Base-by-base conservation (phyloP, 1,140 invertebrate species). In the Mycetomoellerius zeteki region DNA sequence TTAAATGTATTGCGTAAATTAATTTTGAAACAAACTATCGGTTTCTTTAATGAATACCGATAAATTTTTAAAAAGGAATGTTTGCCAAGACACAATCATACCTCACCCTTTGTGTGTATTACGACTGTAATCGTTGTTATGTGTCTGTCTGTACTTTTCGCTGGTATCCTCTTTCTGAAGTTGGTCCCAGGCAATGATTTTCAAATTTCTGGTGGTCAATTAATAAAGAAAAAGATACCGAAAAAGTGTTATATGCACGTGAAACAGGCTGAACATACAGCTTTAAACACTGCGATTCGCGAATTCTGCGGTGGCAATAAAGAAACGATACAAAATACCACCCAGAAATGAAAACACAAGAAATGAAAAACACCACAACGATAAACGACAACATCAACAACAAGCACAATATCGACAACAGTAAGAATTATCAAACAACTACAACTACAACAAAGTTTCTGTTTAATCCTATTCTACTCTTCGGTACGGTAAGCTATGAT, bases 91-190 rank as follows among this genome's bases (percentile, higher is more conserved):
- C 54, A 73, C 52, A 24, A 60, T 21, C 54, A 84, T 84, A 60
- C 54, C 80, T 73, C 12, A 60, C 19, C 54, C 37, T 82, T 7
- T 47, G 27, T 80, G n/a, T 80, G 47, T 50, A n/a, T 50, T 82
- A 84, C 69, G 2, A 75, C 60, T 75, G 71, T 82, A 86, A 89
- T 88, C 62, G 82, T 91, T 93, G 93, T 95, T 95, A 94, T 95
- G 94, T 95, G 94, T 94, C 93, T 95, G 93, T 95, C 94, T 94
- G 89, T 94, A 93, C 71, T 81, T 82, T 50, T 92, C 91, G 89
- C 52, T 91, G 91, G 69, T 90, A 90, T 81, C 54, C 21, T 88
- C 52, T 88, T 88, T 75, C 86, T 84, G 93, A 95, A 95, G 93
- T 92, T 93, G 87, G 93, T 94, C 94, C 94, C 94, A 95, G 93